Evolutionary conservation across 2,113 vertebrate species (phyloP).

Genomic region (Channa maculata): DNA sequence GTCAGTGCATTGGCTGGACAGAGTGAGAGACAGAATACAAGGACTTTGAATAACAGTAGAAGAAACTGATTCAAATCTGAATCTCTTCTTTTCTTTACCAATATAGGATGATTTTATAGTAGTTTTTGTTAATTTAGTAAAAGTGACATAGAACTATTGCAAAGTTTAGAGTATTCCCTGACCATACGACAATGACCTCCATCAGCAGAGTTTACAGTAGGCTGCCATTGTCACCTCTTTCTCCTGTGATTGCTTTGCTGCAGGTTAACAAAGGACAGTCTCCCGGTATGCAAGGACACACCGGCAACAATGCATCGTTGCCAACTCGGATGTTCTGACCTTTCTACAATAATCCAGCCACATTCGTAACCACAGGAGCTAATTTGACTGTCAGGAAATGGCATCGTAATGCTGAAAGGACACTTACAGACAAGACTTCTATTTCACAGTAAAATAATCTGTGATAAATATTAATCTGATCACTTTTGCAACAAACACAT

Average conservation of each 20-base stretch:
- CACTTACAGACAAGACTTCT: neutral
- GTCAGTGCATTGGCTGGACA: too few species aligned
- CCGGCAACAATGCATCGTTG: neutral
- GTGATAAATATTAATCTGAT: neutral
- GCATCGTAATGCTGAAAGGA: neutral
- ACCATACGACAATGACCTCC: too few species aligned
- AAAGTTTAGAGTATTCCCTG: neutral
- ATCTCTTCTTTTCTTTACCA: neutral
- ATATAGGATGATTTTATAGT: neutral
- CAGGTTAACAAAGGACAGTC: slow-evolving; percentile 45
- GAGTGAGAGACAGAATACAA: too few species aligned
- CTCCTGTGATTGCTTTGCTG: slow-evolving; percentile 10
- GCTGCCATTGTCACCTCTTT: slow-evolving; percentile 10
- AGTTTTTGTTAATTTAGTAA: too few species aligned
- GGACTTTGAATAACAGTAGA: too few species aligned
- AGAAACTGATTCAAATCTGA: neutral
- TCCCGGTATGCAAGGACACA: slow-evolving; percentile 23
- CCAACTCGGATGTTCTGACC: slow-evolving; percentile 1
- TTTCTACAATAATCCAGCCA: slow-evolving; percentile 9
- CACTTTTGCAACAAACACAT: neutral
- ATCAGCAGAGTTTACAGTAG: neutral
- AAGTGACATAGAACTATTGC: neutral
- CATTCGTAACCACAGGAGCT: neutral
- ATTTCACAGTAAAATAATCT: neutral
- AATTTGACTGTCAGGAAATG: slow-evolving; percentile 5